A percentile compares a stretch with the other conserved stretches of the same genome.
These are phyloP conservation scores for Sialia sialis DNA, from an alignment of 2,113 vertebrate genomes.

Conservation along the genomic window DNA sequence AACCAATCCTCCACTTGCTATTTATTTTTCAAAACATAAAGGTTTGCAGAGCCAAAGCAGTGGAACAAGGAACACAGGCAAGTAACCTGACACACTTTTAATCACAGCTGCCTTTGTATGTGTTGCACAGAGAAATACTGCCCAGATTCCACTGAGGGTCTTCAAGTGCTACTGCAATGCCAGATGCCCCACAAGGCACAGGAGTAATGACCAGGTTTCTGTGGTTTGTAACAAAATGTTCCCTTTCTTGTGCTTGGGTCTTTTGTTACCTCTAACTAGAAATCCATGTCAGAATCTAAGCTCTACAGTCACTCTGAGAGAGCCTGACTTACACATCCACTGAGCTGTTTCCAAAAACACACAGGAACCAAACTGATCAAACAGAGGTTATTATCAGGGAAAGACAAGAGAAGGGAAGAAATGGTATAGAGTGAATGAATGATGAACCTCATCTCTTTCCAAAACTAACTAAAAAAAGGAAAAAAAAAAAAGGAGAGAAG, in stretches of 20 bases:
- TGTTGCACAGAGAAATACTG: background rate
- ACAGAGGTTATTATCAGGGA: background rate
- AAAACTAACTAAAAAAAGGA: background rate
- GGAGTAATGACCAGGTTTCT: background rate
- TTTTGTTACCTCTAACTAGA: background rate
- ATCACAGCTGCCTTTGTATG: background rate
- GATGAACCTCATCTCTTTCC: background rate
- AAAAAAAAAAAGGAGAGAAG: background rate
- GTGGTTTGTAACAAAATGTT: background rate
- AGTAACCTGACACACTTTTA: background rate
- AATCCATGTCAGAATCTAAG: background rate
- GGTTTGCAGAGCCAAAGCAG: background rate
- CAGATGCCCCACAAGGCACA: background rate
- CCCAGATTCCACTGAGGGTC: background rate
- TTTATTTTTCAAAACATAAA: background rate
- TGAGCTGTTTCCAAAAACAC: background rate
- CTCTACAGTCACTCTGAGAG: background rate
- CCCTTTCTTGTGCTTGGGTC: background rate
- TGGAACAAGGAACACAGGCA: background rate
- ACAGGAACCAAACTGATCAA: background rate
- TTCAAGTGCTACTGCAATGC: background rate
- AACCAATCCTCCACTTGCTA: background rate
- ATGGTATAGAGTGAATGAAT: background rate
- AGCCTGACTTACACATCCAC: background rate
- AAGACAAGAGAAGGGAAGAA: background rate